phyloP scores from a whole-genome alignment of 2,113 vertebrate genomes.

The Okapia johnstoni region DNA sequence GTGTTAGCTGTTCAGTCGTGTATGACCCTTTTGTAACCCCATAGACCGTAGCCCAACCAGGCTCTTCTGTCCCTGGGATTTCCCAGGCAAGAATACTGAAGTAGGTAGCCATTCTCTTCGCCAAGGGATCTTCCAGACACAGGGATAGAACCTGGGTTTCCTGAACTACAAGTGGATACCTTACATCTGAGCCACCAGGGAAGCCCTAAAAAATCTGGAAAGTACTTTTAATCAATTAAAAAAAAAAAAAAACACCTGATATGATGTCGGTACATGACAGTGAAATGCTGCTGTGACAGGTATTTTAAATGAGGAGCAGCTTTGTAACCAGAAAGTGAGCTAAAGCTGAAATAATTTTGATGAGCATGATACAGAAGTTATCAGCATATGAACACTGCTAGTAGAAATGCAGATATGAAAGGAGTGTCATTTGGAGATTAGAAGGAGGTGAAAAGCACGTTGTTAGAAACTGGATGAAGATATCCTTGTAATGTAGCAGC shows the following conservation, averaged over 20 bases:
- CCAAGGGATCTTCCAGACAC: background rate
- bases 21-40: background rate
- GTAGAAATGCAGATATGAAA: background rate
- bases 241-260: background rate
- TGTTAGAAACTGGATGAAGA: background rate
- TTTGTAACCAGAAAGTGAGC: background rate
- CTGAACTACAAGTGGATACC: background rate
- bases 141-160: background rate
- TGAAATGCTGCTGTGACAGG: background rate
- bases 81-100: background rate
- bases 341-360: background rate
- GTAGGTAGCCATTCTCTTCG: background rate
- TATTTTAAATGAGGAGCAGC: background rate
- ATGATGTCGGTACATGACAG: background rate
- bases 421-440: background rate
- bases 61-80: background rate
- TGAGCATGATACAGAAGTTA: background rate
- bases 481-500: background rate
- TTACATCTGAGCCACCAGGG: background rate
- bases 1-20: background rate
- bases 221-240: background rate
- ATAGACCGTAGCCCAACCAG: fast-evolving
- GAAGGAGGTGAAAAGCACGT: background rate
- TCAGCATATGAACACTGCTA: background rate
- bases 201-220: background rate